These are phyloP conservation scores for Sylvicola cinctus DNA, from an alignment of 2,888 invertebrate species.

Conservation along the genomic window DNA sequence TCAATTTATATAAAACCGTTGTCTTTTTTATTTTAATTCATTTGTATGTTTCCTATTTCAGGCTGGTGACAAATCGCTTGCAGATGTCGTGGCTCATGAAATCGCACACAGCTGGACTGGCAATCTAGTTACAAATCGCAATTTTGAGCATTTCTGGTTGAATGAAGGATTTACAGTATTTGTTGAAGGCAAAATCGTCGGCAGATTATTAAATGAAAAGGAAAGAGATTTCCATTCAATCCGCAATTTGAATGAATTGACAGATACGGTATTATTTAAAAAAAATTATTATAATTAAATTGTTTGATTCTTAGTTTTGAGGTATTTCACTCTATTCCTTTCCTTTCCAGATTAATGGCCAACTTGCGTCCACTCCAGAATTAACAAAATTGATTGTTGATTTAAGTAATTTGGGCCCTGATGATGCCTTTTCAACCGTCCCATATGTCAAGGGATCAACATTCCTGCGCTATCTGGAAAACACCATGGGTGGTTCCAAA, in stretches of 20 bases:
- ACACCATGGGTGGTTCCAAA: slow-evolving; percentile 53
- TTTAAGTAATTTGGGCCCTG: slow-evolving; percentile 64
- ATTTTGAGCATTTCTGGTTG: slow-evolving; percentile 92
- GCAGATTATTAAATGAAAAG: slow-evolving; percentile 40
- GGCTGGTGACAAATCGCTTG: slow-evolving; percentile 82
- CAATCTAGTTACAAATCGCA: slow-evolving; percentile 80
- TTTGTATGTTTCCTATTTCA: slow-evolving; percentile 16
- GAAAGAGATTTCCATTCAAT: slow-evolving; percentile 62
- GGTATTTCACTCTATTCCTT: slow-evolving; percentile 2
- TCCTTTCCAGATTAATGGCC: slow-evolving; percentile 25
- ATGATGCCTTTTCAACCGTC: slow-evolving; percentile 74
- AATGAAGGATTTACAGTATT: slow-evolving; percentile 87
- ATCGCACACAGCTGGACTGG: slow-evolving; percentile 93
- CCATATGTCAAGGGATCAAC: slow-evolving; percentile 89
- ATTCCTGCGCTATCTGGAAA: slow-evolving; percentile 72
- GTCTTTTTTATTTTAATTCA: background rate
- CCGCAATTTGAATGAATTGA: slow-evolving; percentile 52
- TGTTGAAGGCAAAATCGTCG: slow-evolving; percentile 68
- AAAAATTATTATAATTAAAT: too few relatives aligned
- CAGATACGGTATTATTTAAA: slow-evolving; percentile 42
- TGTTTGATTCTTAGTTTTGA: background rate
- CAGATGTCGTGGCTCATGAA: slow-evolving; percentile 84
- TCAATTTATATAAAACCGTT: background rate
- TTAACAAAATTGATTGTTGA: slow-evolving; percentile 65
- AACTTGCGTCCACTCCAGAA: slow-evolving; percentile 40